Evolutionary conservation across 1,140 invertebrate genomes (phyloP).

Genomic region (Megalonaias nervosa): DNA sequence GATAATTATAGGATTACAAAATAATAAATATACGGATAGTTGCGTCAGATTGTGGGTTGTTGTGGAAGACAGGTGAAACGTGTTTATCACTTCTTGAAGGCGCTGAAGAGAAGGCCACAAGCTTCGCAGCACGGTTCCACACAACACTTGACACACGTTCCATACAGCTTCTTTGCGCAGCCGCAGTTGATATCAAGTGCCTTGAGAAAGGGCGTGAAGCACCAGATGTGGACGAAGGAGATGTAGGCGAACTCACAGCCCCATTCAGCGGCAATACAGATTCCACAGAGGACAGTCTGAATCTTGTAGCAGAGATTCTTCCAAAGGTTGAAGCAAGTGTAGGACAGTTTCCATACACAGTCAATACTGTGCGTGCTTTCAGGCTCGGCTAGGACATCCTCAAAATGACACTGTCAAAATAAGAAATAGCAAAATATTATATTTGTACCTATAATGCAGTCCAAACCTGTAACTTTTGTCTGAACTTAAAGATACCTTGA

Average conservation of each 20-base stretch:
- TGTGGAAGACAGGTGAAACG: too few relatives aligned
- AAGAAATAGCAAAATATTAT: too few relatives aligned
- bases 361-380: conserved; percentile 77
- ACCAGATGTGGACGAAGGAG: conserved; percentile 75
- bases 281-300: conserved; percentile 79
- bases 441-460: too few relatives aligned
- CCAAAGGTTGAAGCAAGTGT: conserved; percentile 69
- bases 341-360: conserved; percentile 79
- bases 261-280: too few relatives aligned
- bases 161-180: not conserved
- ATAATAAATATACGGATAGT: too few relatives aligned
- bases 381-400: conserved; percentile 39
- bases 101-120: conserved; percentile 33
- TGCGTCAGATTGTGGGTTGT: too few relatives aligned
- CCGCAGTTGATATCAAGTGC: conserved; percentile 3
- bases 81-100: conserved; percentile 42
- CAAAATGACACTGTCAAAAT: conserved; percentile 45
- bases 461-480: too few relatives aligned
- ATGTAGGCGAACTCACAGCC: conserved; percentile 74
- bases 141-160: conserved; percentile 6
- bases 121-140: conserved; percentile 20
- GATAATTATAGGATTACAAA: too few relatives aligned
- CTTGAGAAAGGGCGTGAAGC: conserved; percentile 55
- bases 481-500: too few relatives aligned
- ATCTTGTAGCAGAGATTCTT: conserved; percentile 81